Base-by-base conservation (phyloP, 2,113 vertebrate species). In the Percopsis transmontana region DNA sequence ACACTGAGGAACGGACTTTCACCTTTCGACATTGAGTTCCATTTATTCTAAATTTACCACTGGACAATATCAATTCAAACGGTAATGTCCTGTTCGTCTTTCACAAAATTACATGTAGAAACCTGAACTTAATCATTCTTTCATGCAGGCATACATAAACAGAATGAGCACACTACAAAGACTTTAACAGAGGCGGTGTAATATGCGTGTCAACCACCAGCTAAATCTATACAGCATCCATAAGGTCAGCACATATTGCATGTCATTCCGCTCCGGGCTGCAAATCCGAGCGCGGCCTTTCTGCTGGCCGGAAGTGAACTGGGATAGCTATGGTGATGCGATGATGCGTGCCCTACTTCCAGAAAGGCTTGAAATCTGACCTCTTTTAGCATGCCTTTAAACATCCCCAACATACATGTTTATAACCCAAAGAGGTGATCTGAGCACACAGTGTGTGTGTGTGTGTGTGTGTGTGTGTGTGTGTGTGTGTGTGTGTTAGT, bases 331-430 rank as follows among this genome's bases (percentile, higher is more conserved):
- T 41, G 47, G 38, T 18, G 58, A 68, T 58, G 74, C 23, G 75
- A 53, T 53, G n/a, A 76, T 12, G 44, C 39, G 42, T 85, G 86
- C 59, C 85, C 86, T 86, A 87, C 80, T 77, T 89, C 70, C 2
- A 24, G 59, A 72, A 55, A 66, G 62, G 78, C 80, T 74, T 81
- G 80, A 75, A 82, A 88, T 88, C 77, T 87, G 87, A 87, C 86
- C 89, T 81, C 77, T 70, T 82, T 81, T 62, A 15, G 38, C 67
- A 45, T 38, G 70, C 63, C 79, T 54, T 44, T 65, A 74, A 79
- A 75, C 72, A 76, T 86, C 68, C 77, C 70, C 82, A 83, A 65
- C 56, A 72, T 41, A 41, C 5, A 60, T 39, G 15, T 54, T 67
- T 72, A 81, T 87, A 87, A 88, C 87, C 85, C 72, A 12, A 59